These are phyloP conservation scores for Lathronympha strigana DNA, from an alignment of 2,888 invertebrate genomes.

Conservation along the genomic window DNA sequence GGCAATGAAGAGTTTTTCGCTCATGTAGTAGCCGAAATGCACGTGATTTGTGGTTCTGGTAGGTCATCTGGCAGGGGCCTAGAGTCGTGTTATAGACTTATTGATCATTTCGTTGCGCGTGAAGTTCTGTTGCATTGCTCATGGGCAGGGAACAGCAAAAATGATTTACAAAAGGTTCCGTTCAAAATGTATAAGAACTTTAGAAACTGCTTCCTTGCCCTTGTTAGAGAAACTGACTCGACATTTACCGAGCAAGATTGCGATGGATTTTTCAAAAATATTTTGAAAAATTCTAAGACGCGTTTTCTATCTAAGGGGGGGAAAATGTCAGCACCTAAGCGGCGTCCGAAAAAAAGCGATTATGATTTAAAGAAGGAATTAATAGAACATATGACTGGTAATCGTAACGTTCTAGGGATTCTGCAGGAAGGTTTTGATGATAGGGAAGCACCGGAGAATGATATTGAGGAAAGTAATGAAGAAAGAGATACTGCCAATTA, in stretches of 20 bases:
- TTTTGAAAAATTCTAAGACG: conserved; percentile 26
- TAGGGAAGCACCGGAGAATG: not conserved
- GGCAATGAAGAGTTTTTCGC: conserved; percentile 27
- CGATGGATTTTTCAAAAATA: conserved; percentile 32
- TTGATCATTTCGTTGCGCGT: conserved; percentile 34
- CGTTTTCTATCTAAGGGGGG: conserved; percentile 18
- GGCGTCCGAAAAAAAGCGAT: conserved; percentile 23
- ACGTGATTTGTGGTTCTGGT: conserved; percentile 26
- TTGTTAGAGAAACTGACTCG: conserved; percentile 29
- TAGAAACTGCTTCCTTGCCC: conserved; percentile 26
- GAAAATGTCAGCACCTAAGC: conserved; percentile 22
- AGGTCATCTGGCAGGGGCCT: conserved; percentile 20
- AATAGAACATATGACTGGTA: conserved; percentile 8
- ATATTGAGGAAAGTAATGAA: conserved; percentile 9
- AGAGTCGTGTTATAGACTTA: conserved; percentile 31
- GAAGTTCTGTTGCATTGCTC: conserved; percentile 27
- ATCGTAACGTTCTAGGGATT: conserved; percentile 12
- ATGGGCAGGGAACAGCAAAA: conserved; percentile 35
- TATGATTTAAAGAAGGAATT: conserved; percentile 32
- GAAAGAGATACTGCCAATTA: not conserved
- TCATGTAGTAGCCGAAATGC: conserved; percentile 27
- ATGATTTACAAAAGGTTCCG: conserved; percentile 28
- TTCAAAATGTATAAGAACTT: conserved; percentile 33
- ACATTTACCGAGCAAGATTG: conserved; percentile 31
- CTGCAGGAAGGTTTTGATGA: conserved; percentile 1